Percentiles rank a stretch among this genome's conserved stretches.
phyloP scores from a whole-genome alignment of 2,113 vertebrate genomes.

The Toxotes chatareus region DNA sequence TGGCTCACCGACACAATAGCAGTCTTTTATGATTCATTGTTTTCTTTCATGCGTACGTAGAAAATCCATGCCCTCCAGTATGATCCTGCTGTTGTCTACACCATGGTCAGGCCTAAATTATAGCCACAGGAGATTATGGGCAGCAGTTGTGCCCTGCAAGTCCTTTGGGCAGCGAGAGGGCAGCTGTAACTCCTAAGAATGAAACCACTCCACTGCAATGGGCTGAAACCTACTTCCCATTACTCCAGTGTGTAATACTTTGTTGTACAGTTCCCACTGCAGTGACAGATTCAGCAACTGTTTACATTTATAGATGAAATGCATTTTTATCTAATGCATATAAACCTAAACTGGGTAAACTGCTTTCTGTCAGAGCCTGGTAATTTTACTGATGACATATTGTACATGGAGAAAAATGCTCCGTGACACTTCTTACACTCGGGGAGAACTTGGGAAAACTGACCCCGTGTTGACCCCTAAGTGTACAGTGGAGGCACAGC shows the following conservation, averaged over 20 bases:
- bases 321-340: constrained; percentile 15
- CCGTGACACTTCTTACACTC: constrained; percentile 13
- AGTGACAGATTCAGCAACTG: neutral
- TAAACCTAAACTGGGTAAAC: constrained; percentile 15
- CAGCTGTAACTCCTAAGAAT: neutral
- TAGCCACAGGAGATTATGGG: constrained; percentile 53
- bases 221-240: neutral
- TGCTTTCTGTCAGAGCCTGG: constrained; percentile 23
- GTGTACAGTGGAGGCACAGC: constrained; percentile 6
- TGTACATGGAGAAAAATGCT: constrained; percentile 15
- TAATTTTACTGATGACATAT: constrained; percentile 1
- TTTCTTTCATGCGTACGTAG: constrained; percentile 54
- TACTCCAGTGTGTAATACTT: neutral
- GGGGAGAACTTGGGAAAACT: constrained; percentile 26
- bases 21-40: constrained; percentile 41
- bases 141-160: constrained; percentile 36
- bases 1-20: constrained; percentile 21
- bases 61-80: constrained; percentile 11
- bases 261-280: neutral
- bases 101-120: constrained; percentile 58
- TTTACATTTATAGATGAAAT: constrained; percentile 10
- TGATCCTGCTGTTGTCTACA: constrained; percentile 39
- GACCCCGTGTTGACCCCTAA: constrained; percentile 32
- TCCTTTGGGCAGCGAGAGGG: constrained; percentile 25
- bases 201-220: neutral